A percentile compares a stretch with the other conserved stretches of the same genome.
Evolutionary conservation across 2,888 invertebrate genomes (phyloP).

Genomic region (Erebia ligea): DNA sequence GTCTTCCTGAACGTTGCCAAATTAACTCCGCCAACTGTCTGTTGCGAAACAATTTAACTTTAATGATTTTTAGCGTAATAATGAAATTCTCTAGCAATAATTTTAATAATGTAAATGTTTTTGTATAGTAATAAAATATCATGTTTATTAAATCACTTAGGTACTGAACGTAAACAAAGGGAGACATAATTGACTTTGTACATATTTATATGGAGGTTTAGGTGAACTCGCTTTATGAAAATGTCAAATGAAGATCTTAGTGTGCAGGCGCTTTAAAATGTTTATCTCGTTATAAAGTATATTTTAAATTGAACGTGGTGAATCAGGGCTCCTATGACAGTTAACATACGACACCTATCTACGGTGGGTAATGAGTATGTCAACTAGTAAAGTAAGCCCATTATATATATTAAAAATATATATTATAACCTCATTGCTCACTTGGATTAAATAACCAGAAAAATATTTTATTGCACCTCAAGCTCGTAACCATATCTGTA

Average conservation of each 20-base stretch:
- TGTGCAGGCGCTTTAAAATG: conserved; percentile 56
- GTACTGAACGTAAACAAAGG: conserved; percentile 52
- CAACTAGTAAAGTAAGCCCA: background rate
- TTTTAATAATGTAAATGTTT: conserved; percentile 80
- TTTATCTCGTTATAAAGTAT: conserved; percentile 44
- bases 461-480: conserved; percentile 49
- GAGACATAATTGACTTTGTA: conserved; percentile 62
- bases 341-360: background rate
- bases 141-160: conserved; percentile 63
- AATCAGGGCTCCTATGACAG: background rate
- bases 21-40: conserved; percentile 79
- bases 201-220: conserved; percentile 51
- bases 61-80: conserved; percentile 74
- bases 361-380: background rate
- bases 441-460: conserved; percentile 35
- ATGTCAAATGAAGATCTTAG: conserved; percentile 59
- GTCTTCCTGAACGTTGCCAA: conserved; percentile 83
- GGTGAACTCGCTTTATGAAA: conserved; percentile 54
- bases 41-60: conserved; percentile 76
- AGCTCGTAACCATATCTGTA: conserved; percentile 43
- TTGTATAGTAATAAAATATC: conserved; percentile 75
- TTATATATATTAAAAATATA: background rate
- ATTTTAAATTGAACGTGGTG: background rate
- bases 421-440: background rate
- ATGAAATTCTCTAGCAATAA: conserved; percentile 82